A percentile compares a stretch with the other conserved stretches of the same genome.
phyloP scores from a whole-genome alignment of 2,797 vertebrate species.

The Mus minutoides region DNA sequence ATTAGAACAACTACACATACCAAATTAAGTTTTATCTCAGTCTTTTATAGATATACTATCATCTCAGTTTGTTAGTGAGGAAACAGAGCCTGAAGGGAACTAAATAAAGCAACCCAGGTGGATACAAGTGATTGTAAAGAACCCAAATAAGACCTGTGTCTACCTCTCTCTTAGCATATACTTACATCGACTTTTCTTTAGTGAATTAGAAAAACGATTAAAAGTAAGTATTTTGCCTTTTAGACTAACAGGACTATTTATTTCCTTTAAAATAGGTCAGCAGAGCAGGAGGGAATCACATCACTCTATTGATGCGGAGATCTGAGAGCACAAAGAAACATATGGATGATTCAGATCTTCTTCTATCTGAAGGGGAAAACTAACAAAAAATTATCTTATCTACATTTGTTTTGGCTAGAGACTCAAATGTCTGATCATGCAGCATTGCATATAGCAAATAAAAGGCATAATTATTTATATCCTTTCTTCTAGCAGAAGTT shows the following conservation, averaged over 20 bases:
- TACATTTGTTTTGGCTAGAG: constrained; percentile 19
- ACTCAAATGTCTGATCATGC: constrained; percentile 31
- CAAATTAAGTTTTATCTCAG: not conserved
- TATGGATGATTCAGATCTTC: not conserved
- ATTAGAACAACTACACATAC: not conserved
- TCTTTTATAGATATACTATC: not conserved
- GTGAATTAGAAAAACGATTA: not conserved
- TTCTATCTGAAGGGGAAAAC: not conserved
- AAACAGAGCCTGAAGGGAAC: not conserved
- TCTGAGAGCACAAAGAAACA: not conserved
- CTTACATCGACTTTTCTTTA: not conserved
- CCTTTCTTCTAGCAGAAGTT: constrained; percentile 44
- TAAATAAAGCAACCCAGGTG: not conserved
- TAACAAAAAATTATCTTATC: constrained; percentile 39
- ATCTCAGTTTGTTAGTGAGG: constrained; percentile 1
- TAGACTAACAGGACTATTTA: constrained; percentile 5
- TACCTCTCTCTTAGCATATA: not conserved
- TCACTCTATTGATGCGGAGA: constrained; percentile 7
- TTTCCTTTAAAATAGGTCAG: not conserved
- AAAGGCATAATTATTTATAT: not conserved
- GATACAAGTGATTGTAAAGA: not conserved
- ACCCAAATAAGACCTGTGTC: not conserved
- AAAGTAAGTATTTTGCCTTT: not conserved
- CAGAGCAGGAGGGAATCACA: not conserved
- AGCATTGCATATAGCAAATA: constrained; percentile 2